These are phyloP conservation scores for Maniola hyperantus DNA, from an alignment of 2,888 invertebrate genomes.

Conservation along the genomic window DNA sequence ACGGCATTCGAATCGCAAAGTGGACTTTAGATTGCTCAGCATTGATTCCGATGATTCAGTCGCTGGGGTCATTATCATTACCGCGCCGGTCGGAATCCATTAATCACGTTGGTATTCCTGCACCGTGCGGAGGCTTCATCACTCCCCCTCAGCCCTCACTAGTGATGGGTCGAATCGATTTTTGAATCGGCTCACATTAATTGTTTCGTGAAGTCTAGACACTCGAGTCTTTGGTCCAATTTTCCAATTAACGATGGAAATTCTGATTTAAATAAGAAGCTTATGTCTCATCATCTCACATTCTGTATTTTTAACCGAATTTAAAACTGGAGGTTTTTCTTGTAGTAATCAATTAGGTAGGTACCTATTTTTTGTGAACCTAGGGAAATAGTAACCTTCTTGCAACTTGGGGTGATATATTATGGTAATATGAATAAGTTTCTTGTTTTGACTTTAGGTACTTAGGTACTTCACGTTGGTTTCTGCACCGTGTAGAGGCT, in stretches of 20 bases:
- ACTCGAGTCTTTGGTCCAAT: not conserved
- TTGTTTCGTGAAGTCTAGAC: conserved; percentile 18
- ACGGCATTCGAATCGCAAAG: conserved; percentile 61
- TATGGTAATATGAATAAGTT: too few species aligned
- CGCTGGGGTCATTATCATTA: conserved; percentile 78
- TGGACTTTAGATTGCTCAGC: conserved; percentile 54
- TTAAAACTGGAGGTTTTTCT: too few species aligned
- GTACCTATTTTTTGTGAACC: too few species aligned
- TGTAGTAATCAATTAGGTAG: too few species aligned
- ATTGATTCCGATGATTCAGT: conserved; percentile 75
- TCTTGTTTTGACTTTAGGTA: too few species aligned
- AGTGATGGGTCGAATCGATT: conserved; percentile 40
- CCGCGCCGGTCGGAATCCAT: conserved; percentile 67
- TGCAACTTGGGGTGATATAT: too few species aligned
- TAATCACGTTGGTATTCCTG: conserved; percentile 79
- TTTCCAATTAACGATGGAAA: conserved; percentile 2
- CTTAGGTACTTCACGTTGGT: too few species aligned
- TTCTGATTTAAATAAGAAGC: not conserved
- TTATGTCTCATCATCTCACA: not conserved
- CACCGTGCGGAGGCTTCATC: conserved; percentile 53
- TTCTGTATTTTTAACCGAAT: not conserved
- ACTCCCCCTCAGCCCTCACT: conserved; percentile 41
- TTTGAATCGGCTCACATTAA: conserved; percentile 23
- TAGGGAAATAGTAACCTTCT: too few species aligned
- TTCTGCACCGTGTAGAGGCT: too few species aligned